A percentile compares a stretch with the other conserved stretches of the same genome.
phyloP scores from a whole-genome alignment of 2,113 vertebrate species.

The Myotis lucifugus region DNA sequence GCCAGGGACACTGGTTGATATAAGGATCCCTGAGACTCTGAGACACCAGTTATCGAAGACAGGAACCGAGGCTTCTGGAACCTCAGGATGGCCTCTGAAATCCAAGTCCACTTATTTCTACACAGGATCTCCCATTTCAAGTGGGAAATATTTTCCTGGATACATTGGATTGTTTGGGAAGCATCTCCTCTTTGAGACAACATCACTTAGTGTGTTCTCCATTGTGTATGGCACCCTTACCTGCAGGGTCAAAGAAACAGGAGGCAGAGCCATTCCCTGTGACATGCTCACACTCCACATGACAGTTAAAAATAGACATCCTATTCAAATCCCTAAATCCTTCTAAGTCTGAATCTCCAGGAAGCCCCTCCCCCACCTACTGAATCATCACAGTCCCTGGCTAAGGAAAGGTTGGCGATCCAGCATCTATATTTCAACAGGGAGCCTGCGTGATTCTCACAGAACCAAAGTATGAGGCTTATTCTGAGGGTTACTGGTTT shows the following conservation, averaged over 20 bases:
- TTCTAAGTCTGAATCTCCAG: background rate
- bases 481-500: background rate
- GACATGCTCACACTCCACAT: background rate
- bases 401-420: background rate
- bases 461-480: background rate
- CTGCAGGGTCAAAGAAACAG: background rate
- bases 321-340: background rate
- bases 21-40: background rate
- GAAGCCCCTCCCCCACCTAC: background rate
- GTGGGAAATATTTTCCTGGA: background rate
- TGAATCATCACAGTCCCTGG: background rate
- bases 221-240: background rate
- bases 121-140: background rate
- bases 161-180: background rate
- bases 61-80: background rate
- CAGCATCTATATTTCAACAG: background rate
- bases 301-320: background rate
- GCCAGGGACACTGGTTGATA: background rate
- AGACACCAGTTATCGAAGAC: background rate
- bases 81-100: background rate
- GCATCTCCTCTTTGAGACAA: background rate
- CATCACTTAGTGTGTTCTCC: background rate
- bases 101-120: background rate
- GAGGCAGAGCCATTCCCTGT: background rate
- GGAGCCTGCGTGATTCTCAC: background rate